phyloP scores from a whole-genome alignment of 1,140 invertebrate species.

The Lutraria rhynchaena region DNA sequence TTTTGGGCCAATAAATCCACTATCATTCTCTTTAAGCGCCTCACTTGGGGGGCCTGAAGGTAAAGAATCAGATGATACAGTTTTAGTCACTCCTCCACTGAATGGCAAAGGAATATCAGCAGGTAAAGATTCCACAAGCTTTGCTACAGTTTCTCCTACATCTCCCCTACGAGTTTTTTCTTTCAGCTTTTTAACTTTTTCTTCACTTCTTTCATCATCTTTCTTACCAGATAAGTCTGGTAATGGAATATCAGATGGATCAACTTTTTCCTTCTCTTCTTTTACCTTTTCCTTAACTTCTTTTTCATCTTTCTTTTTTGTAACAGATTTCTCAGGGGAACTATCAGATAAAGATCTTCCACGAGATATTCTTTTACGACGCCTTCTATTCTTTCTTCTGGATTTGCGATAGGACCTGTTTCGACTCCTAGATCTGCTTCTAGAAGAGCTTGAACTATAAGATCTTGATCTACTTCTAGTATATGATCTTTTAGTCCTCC shows the following conservation, averaged over 20 bases:
- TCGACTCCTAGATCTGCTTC: conserved; percentile 69
- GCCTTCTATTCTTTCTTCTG: conserved; percentile 49
- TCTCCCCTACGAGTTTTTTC: conserved; percentile 60
- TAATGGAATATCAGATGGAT: conserved; percentile 66
- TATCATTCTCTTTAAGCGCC: conserved; percentile 47
- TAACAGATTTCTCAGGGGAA: conserved; percentile 20
- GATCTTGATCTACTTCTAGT: conserved; percentile 67
- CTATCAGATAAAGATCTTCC: conserved; percentile 9
- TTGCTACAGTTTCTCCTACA: conserved; percentile 54
- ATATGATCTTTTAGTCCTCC: conserved; percentile 64
- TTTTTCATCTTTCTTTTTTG: conserved; percentile 40
- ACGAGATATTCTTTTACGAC: conserved; percentile 29
- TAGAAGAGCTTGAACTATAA: conserved; percentile 64
- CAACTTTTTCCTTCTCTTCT: conserved; percentile 47
- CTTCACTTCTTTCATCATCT: conserved; percentile 59
- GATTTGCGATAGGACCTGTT: conserved; percentile 65
- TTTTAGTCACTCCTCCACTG: conserved; percentile 49
- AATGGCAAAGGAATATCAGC: conserved; percentile 57
- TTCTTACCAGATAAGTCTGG: conserved; percentile 62
- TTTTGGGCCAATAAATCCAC: conserved; percentile 55
- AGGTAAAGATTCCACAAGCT: conserved; percentile 48
- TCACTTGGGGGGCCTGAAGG: conserved; percentile 48
- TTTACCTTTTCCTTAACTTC: conserved; percentile 17
- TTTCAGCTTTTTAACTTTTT: conserved; percentile 62
- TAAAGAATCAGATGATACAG: conserved; percentile 58